Evolutionary conservation across 2,888 invertebrate genomes (phyloP).

Genomic region (Ormyrus rosae): DNA sequence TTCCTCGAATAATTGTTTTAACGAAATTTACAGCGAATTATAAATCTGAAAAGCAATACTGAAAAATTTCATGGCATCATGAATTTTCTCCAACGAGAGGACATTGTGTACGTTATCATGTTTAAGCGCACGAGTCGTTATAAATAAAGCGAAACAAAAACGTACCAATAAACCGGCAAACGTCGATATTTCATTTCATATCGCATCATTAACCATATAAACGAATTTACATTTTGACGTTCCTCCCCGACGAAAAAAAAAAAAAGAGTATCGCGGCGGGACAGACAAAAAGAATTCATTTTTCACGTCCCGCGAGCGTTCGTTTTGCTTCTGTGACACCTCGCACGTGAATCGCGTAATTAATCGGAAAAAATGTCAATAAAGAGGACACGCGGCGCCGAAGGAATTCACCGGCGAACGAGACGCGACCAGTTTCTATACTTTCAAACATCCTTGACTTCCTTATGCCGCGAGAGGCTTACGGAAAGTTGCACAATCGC

Average conservation of each 20-base stretch:
- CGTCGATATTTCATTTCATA: constrained; percentile 3
- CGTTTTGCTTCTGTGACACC: neutral
- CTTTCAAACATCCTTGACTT: constrained; percentile 75
- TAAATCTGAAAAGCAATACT: neutral
- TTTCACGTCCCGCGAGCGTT: neutral
- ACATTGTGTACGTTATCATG: neutral
- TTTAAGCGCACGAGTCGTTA: neutral
- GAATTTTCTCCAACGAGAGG: neutral
- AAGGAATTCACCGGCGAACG: constrained; percentile 27
- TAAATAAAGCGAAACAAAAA: constrained; percentile 17
- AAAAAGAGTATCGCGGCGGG: neutral
- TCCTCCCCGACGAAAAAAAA: neutral
- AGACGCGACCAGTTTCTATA: constrained; percentile 63
- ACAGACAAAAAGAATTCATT: neutral
- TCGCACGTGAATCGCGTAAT: too few species aligned
- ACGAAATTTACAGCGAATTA: neutral
- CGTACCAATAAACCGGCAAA: neutral
- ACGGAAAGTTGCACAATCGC: constrained; percentile 53
- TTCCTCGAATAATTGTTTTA: too few species aligned
- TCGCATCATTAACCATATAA: constrained; percentile 1
- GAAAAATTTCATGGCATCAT: neutral
- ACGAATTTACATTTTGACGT: constrained; percentile 1
- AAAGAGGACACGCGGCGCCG: neutral
- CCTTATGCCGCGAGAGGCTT: constrained; percentile 65
- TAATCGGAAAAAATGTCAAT: constrained; percentile 36